These are phyloP conservation scores for Lordiphosa clarofinis DNA, from an alignment of 1,140 invertebrate species.

Conservation along the genomic window DNA sequence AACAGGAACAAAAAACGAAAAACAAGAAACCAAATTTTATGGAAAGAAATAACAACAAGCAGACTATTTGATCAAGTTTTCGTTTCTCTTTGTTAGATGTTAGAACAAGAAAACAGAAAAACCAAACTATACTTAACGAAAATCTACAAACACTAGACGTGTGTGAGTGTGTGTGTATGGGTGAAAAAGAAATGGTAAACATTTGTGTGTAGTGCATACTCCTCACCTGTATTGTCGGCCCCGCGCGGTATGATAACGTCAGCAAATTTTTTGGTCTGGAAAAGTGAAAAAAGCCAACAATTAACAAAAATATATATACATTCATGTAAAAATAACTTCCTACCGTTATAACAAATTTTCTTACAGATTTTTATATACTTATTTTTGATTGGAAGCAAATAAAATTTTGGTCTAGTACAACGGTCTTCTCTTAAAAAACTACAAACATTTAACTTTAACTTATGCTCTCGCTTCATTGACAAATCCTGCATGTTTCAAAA, in stretches of 20 bases:
- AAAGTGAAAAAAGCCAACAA: constrained; percentile 1
- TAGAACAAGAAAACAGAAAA: constrained; percentile 42
- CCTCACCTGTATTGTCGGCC: constrained; percentile 95
- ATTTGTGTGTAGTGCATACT: constrained; percentile 1
- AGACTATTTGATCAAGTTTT: constrained; percentile 34
- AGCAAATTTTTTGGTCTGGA: constrained; percentile 98
- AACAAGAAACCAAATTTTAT: constrained; percentile 24
- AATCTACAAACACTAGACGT: constrained; percentile 39
- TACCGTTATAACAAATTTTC: no score
- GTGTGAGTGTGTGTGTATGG: constrained; percentile 14
- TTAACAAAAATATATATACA: not conserved
- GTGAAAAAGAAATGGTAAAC: constrained; percentile 34
- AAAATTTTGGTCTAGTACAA: no score
- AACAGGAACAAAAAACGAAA: constrained; percentile 58
- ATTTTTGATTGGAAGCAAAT: no score
- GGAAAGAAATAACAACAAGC: constrained; percentile 49
- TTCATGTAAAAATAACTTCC: no score
- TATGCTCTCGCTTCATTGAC: no score
- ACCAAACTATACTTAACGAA: constrained; percentile 39
- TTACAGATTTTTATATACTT: no score
- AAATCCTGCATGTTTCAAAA: no score
- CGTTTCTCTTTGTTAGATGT: constrained; percentile 25
- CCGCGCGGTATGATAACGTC: constrained; percentile 99
- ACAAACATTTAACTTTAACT: no score
- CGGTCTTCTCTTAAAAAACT: no score